A percentile compares a stretch with the other conserved stretches of the same genome.
These are phyloP conservation scores for Chelonus formosanus DNA, from an alignment of 2,888 invertebrate species.

Conservation along the genomic window DNA sequence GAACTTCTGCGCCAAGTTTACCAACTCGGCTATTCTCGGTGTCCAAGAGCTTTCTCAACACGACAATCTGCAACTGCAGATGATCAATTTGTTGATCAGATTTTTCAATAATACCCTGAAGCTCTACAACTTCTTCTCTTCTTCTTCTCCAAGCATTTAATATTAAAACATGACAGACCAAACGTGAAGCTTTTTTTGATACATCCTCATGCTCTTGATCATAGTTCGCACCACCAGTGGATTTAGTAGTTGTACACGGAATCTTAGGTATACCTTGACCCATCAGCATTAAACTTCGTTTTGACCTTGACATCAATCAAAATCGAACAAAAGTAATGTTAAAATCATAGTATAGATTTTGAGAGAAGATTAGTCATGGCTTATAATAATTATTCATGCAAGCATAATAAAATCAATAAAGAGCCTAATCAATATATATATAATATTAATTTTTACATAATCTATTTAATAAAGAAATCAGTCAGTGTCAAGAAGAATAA, in stretches of 20 bases:
- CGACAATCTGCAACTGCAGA: slow-evolving; percentile 69
- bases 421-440: too few relatives aligned
- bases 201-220: slow-evolving; percentile 18
- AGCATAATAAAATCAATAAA: not conserved
- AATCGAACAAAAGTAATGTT: not conserved
- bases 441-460: too few relatives aligned
- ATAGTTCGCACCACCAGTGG: not conserved
- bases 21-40: slow-evolving; percentile 70
- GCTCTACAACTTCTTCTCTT: slow-evolving; percentile 66
- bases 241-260: not conserved
- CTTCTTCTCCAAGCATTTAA: slow-evolving; percentile 69
- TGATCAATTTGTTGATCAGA: slow-evolving; percentile 67
- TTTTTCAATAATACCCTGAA: slow-evolving; percentile 66
- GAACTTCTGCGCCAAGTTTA: slow-evolving; percentile 65
- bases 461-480: too few relatives aligned
- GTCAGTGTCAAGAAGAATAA: too few relatives aligned
- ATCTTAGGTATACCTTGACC: slow-evolving; percentile 40
- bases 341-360: too few relatives aligned
- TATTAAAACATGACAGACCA: slow-evolving; percentile 66
- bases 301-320: slow-evolving; percentile 35
- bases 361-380: too few relatives aligned
- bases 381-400: too few relatives aligned
- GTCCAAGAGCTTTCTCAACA: slow-evolving; percentile 69
- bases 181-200: slow-evolving; percentile 62
- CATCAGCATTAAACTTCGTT: slow-evolving; percentile 34